These are phyloP conservation scores for Gonatopus flavifemur DNA, from an alignment of 1,140 invertebrate genomes.

Conservation along the genomic window DNA sequence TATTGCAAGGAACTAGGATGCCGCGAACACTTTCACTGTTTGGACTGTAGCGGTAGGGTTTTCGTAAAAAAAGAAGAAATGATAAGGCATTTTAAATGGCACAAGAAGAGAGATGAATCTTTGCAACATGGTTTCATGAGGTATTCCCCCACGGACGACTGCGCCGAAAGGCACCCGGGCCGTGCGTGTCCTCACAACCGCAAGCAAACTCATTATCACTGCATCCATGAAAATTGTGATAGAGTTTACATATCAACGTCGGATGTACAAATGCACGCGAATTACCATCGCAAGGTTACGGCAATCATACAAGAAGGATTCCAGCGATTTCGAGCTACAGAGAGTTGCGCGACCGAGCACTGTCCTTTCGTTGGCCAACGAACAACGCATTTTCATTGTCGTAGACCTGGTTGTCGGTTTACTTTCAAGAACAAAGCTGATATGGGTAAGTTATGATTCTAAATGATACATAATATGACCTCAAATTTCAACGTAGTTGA, in stretches of 20 bases:
- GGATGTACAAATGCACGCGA: slow-evolving; percentile 99
- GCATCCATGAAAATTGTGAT: slow-evolving; percentile 93
- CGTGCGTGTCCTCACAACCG: slow-evolving; percentile 87
- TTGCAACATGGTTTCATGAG: slow-evolving; percentile 96
- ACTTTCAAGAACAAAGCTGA: slow-evolving; percentile 99
- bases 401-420: slow-evolving; percentile 84
- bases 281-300: slow-evolving; percentile 96
- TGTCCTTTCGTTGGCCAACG: slow-evolving; percentile 93
- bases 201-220: slow-evolving; percentile 98
- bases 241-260: slow-evolving; percentile 98
- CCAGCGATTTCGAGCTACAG: slow-evolving; percentile 86
- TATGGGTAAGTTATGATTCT: slow-evolving; percentile 80
- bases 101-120: slow-evolving; percentile 97
- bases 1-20: slow-evolving; percentile 66
- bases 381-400: slow-evolving; percentile 97
- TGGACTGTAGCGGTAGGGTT: slow-evolving; percentile 85
- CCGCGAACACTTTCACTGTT: slow-evolving; percentile 95
- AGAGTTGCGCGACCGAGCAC: slow-evolving; percentile 83
- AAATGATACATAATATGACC: not conserved
- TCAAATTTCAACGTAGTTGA: no score
- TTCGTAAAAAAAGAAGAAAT: slow-evolving; percentile 99
- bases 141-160: slow-evolving; percentile 90
- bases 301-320: slow-evolving; percentile 97
- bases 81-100: slow-evolving; percentile 99
- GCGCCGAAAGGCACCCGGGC: slow-evolving; percentile 71